Evolutionary conservation across 2,113 vertebrate genomes (phyloP), one percentile per base, ranked within the genome.

Genomic region (human (Homo sapiens)): DNA sequence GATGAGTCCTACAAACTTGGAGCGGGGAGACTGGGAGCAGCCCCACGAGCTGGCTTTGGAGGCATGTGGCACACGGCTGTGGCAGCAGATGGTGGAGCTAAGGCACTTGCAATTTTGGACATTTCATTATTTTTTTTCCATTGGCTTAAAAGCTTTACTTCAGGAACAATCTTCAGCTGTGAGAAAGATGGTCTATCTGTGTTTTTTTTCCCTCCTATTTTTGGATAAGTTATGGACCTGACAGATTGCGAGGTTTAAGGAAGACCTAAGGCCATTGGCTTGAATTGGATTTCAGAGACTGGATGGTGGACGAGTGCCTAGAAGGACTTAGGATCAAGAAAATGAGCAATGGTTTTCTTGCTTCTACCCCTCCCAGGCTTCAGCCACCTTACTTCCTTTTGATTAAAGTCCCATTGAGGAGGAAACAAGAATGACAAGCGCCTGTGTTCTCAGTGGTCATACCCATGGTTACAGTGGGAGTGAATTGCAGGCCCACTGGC

Each of bases 361-460:
- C 45, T 4, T 25, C 48, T 22, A 0, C 3, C 0, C 20, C 11
- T 40, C 35, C 8, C 17, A 5, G 1, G 7, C 43, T 48, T 20
- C 59, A 82, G 3, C 17, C 16, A 6, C 6, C 11, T 32, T 12
- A 0, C 13, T 32, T 66, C 11, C 25, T 23, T 61, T 20, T 25
- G 25, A 8, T 12, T 40, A 32, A 12, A 16, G 40, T 73, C 11
- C 14, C 70, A 27, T 2, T 0, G 8, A 84, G 27, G 30, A 61
- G 18, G 64, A 88, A 59, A 25, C 6, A 1, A 1, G 12, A 38
- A 0, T 6, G 13, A 43, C n/a, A 12, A 16, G 3, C 25, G 2
- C 0, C 1, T 3, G 13, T 6, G 4, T 12, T 38, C 6, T 23
- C 30, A 1, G 14, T 6, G 27, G 4, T 1, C 5, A 0, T 2